A percentile compares a stretch with the other conserved stretches of the same genome.
Conservation (phyloP, 92 coral and sea anemone species). For the Porites lobata region DNA sequence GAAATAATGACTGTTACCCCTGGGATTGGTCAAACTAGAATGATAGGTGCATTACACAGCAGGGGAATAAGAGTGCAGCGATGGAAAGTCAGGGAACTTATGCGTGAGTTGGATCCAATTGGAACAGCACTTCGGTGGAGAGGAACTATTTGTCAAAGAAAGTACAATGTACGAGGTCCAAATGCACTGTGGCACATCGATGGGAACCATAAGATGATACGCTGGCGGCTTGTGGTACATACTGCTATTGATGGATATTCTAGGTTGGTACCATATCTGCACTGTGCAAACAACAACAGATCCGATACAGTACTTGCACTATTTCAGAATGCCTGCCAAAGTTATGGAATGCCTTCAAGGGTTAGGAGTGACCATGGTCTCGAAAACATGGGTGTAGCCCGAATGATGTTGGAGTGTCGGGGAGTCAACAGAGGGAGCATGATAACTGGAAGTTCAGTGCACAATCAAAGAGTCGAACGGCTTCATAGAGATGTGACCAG, state of each 20-base stretch:
- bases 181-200: slow-evolving; percentile 68
- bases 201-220: too few species aligned
- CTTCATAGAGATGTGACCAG: slow-evolving; percentile 57
- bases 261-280: slow-evolving; percentile 53
- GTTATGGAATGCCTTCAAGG: slow-evolving; percentile 74
- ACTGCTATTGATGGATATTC: slow-evolving; percentile 73
- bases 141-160: slow-evolving; percentile 57
- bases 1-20: slow-evolving; percentile 55
- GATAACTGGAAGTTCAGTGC: slow-evolving; percentile 60
- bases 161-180: slow-evolving; percentile 58
- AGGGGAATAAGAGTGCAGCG: slow-evolving; percentile 53
- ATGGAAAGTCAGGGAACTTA: slow-evolving; percentile 39
- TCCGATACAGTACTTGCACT: slow-evolving; percentile 61
- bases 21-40: slow-evolving; percentile 41
- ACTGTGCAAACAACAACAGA: slow-evolving; percentile 71
- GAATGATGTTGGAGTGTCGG: slow-evolving; percentile 61
- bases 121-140: slow-evolving; percentile 78
- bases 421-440: slow-evolving; percentile 69
- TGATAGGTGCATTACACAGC: slow-evolving; percentile 48
- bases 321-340: slow-evolving; percentile 56
- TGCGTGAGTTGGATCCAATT: slow-evolving; percentile 53
- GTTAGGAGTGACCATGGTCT: slow-evolving; percentile 69
- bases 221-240: too few species aligned
- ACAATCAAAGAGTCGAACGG: slow-evolving; percentile 54
- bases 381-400: slow-evolving; percentile 65